phyloP scores from a whole-genome alignment of 2,888 invertebrate species.

The Apomyelois bistriatella region DNA sequence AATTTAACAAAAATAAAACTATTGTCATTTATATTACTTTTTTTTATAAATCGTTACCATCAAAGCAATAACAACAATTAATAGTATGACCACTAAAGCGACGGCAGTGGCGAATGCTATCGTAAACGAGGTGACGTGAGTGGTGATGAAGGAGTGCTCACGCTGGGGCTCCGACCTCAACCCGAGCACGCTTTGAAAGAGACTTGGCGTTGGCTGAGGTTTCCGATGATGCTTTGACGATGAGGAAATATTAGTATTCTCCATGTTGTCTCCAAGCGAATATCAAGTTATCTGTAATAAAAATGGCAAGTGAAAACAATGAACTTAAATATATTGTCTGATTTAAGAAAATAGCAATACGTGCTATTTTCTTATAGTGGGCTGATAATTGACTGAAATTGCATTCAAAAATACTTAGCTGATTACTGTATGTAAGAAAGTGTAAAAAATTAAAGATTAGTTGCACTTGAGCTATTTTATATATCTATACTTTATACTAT shows the following conservation, averaged over 20 bases:
- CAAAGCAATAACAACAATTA: background rate
- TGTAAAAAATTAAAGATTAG: too few species aligned
- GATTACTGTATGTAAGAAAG: too few species aligned
- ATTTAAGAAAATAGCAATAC: too few species aligned
- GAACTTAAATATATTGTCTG: background rate
- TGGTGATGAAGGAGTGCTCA: background rate
- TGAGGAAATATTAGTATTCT: background rate
- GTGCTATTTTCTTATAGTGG: too few species aligned
- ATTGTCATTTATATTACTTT: too few species aligned
- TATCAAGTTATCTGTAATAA: constrained; percentile 1
- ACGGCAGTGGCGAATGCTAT: background rate
- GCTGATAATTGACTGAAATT: too few species aligned
- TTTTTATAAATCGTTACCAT: background rate
- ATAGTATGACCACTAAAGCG: background rate
- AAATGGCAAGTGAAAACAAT: background rate
- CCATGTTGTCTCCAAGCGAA: background rate
- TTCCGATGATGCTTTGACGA: background rate
- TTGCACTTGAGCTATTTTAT: too few species aligned
- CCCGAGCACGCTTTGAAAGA: background rate
- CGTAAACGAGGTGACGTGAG: background rate
- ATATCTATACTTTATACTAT: too few species aligned
- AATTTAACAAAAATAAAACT: too few species aligned
- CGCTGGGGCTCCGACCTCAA: background rate
- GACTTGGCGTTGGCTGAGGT: background rate
- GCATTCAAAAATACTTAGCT: too few species aligned